Evolutionary conservation across 2,113 vertebrate genomes (phyloP).

Genomic region (Zosterops pallidus): DNA sequence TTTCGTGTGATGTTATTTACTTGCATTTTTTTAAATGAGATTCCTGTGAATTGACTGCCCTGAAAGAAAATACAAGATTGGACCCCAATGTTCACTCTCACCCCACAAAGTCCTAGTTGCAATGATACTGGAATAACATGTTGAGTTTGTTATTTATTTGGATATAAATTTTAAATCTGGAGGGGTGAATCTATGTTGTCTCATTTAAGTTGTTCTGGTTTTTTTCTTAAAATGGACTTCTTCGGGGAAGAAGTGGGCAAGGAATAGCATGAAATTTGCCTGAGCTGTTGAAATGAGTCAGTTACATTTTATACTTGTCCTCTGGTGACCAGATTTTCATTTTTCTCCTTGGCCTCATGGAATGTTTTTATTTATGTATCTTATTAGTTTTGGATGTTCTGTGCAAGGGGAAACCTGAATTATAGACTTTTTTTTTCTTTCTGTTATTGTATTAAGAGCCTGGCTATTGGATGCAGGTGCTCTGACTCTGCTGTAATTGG

Average conservation of each 20-base stretch:
- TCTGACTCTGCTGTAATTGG: conserved; percentile 7
- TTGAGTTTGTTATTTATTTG: background rate
- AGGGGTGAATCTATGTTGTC: background rate
- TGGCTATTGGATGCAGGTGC: conserved; percentile 68
- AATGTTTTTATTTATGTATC: conserved; percentile 70
- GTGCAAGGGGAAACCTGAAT: conserved; percentile 47
- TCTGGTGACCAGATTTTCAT: conserved; percentile 50
- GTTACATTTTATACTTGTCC: conserved; percentile 26
- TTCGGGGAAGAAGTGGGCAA: background rate
- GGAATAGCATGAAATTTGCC: background rate
- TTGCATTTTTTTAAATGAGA: background rate
- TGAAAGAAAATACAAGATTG: background rate
- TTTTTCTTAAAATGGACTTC: background rate
- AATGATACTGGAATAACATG: background rate
- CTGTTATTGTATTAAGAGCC: conserved; percentile 41
- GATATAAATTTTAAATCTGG: background rate
- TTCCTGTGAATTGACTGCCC: background rate
- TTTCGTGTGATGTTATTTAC: background rate
- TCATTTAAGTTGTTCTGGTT: background rate
- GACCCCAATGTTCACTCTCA: background rate
- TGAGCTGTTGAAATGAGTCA: conserved; percentile 28
- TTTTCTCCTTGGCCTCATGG: conserved; percentile 44
- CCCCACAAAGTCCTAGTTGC: background rate
- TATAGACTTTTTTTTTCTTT: conserved; percentile 18
- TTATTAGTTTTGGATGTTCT: conserved; percentile 69